These are phyloP conservation scores for Tethya wilhelma DNA, from an alignment of 37 sponge, comb jelly and placozoan species.

Conservation along the genomic window DNA sequence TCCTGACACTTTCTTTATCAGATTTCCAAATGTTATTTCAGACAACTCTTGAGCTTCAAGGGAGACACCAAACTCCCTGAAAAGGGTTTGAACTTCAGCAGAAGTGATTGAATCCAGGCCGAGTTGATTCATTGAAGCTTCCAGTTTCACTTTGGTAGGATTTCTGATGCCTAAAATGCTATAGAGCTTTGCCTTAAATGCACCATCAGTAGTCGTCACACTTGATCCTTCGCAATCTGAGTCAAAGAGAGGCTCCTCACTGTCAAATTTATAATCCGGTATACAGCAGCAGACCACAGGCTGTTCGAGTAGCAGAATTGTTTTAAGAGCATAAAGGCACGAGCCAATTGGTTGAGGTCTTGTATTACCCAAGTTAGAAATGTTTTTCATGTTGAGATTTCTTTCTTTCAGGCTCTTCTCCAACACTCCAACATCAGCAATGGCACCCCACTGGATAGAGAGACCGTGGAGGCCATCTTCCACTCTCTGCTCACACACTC, in stretches of 20 bases:
- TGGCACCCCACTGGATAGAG: constrained; percentile 65
- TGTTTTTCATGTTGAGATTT: too few species aligned
- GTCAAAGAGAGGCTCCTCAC: too few species aligned
- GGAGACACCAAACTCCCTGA: background rate
- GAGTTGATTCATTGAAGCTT: background rate
- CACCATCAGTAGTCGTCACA: background rate
- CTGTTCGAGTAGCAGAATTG: background rate
- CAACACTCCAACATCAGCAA: constrained; percentile 53
- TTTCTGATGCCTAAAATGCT: background rate
- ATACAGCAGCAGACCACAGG: constrained; percentile 32
- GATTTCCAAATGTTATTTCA: too few species aligned
- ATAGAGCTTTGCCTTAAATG: constrained; percentile 14
- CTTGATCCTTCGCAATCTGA: too few species aligned
- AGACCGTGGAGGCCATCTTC: constrained; percentile 30
- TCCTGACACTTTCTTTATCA: too few species aligned
- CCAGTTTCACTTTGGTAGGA: background rate
- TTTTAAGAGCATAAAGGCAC: constrained; percentile 30
- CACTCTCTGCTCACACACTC: constrained; percentile 40
- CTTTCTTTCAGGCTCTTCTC: constrained; percentile 28
- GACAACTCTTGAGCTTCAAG: background rate
- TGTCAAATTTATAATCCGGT: constrained; percentile 7
- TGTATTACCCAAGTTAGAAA: constrained; percentile 33
- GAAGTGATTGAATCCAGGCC: constrained; percentile 53
- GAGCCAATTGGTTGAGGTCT: constrained; percentile 42
- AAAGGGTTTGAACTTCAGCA: constrained; percentile 14